A percentile compares a stretch with the other conserved stretches of the same genome.
phyloP scores from a whole-genome alignment of 2,888 invertebrate species.

The Drosophila robusta region DNA sequence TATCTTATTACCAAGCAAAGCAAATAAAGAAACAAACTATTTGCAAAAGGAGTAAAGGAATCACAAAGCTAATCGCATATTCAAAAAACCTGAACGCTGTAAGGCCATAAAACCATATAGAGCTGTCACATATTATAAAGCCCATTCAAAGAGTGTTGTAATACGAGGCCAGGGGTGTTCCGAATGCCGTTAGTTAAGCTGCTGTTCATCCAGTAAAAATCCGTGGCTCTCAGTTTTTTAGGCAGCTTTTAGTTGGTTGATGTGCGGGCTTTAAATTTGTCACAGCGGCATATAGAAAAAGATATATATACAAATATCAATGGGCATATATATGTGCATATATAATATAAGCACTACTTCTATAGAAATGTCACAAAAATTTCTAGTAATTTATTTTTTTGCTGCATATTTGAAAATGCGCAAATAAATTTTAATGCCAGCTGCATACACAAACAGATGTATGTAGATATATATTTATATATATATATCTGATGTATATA shows the following conservation, averaged over 20 bases:
- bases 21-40: background rate
- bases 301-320: background rate
- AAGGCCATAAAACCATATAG: background rate
- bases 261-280: constrained; percentile 67
- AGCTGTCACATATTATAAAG: constrained; percentile 25
- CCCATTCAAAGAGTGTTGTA: constrained; percentile 62
- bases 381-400: constrained; percentile 26
- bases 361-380: constrained; percentile 63
- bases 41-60: background rate
- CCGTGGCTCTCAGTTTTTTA: constrained; percentile 40
- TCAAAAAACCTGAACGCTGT: background rate
- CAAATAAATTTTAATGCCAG: constrained; percentile 70
- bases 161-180: constrained; percentile 49
- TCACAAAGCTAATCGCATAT: background rate
- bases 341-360: constrained; percentile 20
- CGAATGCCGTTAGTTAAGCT: constrained; percentile 56
- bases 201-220: constrained; percentile 25
- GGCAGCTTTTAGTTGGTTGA: constrained; percentile 62
- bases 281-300: constrained; percentile 35
- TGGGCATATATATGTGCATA: background rate
- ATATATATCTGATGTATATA: constrained; percentile 4
- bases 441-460: constrained; percentile 33
- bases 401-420: constrained; percentile 53
- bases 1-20: too few relatives aligned
- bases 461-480: constrained; percentile 15